Evolutionary conservation across 2,888 invertebrate species (phyloP).

Genomic region (Eutolmus rufibarbis): DNA sequence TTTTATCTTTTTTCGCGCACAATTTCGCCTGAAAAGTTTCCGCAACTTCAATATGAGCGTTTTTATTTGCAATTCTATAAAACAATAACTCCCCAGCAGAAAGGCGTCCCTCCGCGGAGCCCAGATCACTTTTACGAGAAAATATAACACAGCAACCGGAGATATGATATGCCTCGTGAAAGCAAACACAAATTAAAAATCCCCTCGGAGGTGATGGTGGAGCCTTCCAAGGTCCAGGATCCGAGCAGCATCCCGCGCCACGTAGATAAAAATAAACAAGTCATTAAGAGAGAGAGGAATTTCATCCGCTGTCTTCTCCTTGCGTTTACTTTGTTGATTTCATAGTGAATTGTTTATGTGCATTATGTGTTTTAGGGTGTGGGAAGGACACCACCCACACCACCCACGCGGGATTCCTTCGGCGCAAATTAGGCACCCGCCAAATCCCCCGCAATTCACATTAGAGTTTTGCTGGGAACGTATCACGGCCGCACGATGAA

Average conservation of each 20-base stretch:
- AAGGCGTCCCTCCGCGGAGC: neutral
- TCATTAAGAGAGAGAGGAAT: neutral
- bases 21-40: neutral
- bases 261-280: slow-evolving; percentile 19
- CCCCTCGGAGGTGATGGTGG: neutral
- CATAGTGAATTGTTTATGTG: slow-evolving; percentile 8
- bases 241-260: neutral
- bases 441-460: neutral
- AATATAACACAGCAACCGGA: neutral
- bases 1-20: neutral
- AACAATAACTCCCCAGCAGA: neutral
- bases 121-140: neutral
- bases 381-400: no score
- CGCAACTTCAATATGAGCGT: neutral
- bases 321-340: slow-evolving; percentile 3
- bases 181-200: slow-evolving; percentile 28
- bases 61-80: neutral
- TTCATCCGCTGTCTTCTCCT: neutral
- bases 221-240: neutral
- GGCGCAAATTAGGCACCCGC: neutral
- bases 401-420: neutral
- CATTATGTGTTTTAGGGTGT: neutral
- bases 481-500: neutral
- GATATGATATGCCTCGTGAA: neutral
- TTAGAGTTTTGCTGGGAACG: neutral